Evolutionary conservation across 2,888 invertebrate genomes (phyloP).

Genomic region (Tetramorium bicarinatum): DNA sequence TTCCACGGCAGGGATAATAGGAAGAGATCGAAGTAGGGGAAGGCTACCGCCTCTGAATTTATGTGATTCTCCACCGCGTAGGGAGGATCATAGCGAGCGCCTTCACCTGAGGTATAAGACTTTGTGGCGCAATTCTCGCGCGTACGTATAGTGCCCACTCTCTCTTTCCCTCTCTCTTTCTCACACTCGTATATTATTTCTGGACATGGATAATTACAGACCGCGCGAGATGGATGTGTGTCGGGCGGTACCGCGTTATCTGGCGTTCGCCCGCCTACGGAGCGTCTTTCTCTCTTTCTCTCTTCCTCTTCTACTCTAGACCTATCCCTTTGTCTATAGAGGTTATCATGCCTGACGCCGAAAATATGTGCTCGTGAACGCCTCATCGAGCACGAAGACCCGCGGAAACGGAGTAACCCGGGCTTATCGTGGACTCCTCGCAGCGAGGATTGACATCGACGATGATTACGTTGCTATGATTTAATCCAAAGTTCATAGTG

Average conservation of each 20-base stretch:
- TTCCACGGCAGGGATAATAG: slow-evolving; percentile 33
- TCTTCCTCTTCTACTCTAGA: slow-evolving; percentile 52
- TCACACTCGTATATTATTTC: slow-evolving; percentile 50
- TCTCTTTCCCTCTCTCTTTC: slow-evolving; percentile 36
- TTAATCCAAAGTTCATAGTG: not conserved
- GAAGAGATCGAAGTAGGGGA: slow-evolving; percentile 48
- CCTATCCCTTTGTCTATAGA: slow-evolving; percentile 72
- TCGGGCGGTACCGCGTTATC: slow-evolving; percentile 80
- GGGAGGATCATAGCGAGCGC: slow-evolving; percentile 63
- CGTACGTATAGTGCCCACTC: slow-evolving; percentile 18
- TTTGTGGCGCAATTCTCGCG: slow-evolving; percentile 50
- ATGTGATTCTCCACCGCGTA: slow-evolving; percentile 70
- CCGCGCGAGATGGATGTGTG: slow-evolving; percentile 81
- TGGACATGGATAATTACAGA: slow-evolving; percentile 83
- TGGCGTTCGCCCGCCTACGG: slow-evolving; percentile 78
- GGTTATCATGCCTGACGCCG: slow-evolving; percentile 43
- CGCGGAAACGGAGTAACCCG: slow-evolving; percentile 13
- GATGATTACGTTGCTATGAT: not conserved
- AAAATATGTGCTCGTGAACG: slow-evolving; percentile 49
- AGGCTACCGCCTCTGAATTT: slow-evolving; percentile 73
- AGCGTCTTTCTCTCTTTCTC: slow-evolving; percentile 50
- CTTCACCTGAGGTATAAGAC: slow-evolving; percentile 37
- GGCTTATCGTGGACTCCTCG: slow-evolving; percentile 13
- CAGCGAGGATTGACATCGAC: not conserved
- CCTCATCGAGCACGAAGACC: slow-evolving; percentile 32